phyloP scores from a whole-genome alignment of 2,888 invertebrate species.

The Melipona beecheii region DNA sequence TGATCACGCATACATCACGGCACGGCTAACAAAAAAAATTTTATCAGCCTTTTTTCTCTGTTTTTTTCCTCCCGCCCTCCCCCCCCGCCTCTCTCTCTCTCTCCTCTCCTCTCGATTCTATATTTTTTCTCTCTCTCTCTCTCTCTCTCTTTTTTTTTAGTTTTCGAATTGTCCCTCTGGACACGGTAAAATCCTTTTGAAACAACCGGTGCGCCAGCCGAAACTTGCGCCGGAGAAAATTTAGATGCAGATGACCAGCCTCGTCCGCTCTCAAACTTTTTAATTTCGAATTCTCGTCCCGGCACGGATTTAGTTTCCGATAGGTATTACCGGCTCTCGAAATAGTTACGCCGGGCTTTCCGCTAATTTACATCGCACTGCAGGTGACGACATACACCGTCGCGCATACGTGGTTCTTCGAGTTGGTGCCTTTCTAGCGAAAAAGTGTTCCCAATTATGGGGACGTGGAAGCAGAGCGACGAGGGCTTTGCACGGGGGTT shows the following conservation, averaged over 20 bases:
- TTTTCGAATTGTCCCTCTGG: slow-evolving; percentile 32
- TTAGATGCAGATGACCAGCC: slow-evolving; percentile 54
- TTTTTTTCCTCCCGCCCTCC: not conserved
- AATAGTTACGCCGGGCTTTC: slow-evolving; percentile 9
- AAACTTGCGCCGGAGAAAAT: slow-evolving; percentile 56
- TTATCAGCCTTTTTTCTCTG: slow-evolving; percentile 53
- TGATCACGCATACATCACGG: slow-evolving; percentile 71
- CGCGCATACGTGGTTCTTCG: not conserved
- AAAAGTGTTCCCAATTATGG: not conserved
- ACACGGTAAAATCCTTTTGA: slow-evolving; percentile 52
- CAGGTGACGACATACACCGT: not conserved
- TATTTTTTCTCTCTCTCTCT: not conserved
- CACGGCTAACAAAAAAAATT: slow-evolving; percentile 60
- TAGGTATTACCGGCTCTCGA: not conserved
- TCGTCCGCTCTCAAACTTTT: slow-evolving; percentile 37
- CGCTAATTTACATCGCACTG: slow-evolving; percentile 18
- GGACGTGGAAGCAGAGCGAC: not conserved
- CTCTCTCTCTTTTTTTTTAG: not conserved
- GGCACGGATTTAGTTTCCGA: slow-evolving; percentile 21
- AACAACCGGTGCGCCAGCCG: slow-evolving; percentile 19
- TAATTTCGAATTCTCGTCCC: slow-evolving; percentile 38
- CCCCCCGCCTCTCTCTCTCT: too few relatives aligned
- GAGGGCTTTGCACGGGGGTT: not conserved
- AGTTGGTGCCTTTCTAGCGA: not conserved
- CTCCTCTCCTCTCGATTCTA: not conserved